Evolutionary conservation across 2,888 invertebrate species (phyloP).

Genomic region (Gibbula magus): DNA sequence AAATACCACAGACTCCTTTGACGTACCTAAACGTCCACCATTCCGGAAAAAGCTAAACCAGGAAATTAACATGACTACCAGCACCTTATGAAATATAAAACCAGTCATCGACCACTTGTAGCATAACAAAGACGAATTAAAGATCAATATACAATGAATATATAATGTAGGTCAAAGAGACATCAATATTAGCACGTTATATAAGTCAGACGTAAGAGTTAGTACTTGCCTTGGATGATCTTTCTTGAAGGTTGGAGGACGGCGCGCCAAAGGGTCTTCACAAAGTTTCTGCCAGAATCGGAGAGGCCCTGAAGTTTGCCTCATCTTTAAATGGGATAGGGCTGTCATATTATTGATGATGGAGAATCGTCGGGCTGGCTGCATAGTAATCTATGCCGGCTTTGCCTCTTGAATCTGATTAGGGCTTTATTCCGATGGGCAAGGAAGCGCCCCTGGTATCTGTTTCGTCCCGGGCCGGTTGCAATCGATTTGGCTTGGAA

Average conservation of each 20-base stretch:
- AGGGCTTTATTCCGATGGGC: slow-evolving; percentile 22
- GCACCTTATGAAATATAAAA: too few relatives aligned
- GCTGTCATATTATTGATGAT: slow-evolving; percentile 19
- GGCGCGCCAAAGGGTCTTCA: slow-evolving; percentile 3
- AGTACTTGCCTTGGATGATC: background rate
- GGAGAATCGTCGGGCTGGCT: background rate
- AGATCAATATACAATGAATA: slow-evolving; percentile 7
- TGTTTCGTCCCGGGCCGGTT: slow-evolving; percentile 22
- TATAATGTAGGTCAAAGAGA: background rate
- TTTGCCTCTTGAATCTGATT: slow-evolving; percentile 19
- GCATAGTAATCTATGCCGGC: slow-evolving; percentile 23
- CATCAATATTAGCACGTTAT: slow-evolving; percentile 12
- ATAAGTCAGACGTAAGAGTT: background rate
- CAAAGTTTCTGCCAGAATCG: background rate
- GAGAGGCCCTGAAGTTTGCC: background rate
- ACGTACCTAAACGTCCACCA: too few relatives aligned
- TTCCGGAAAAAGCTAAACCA: too few relatives aligned
- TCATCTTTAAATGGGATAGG: slow-evolving; percentile 12
- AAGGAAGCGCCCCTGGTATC: background rate
- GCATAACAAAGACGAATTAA: background rate
- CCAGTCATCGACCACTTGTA: background rate
- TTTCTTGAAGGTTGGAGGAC: background rate
- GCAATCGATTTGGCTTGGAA: background rate
- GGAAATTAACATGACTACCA: too few relatives aligned
- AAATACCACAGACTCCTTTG: too few relatives aligned